phyloP scores from a whole-genome alignment of 2,797 vertebrate genomes.

The Sebastes iracundus region DNA sequence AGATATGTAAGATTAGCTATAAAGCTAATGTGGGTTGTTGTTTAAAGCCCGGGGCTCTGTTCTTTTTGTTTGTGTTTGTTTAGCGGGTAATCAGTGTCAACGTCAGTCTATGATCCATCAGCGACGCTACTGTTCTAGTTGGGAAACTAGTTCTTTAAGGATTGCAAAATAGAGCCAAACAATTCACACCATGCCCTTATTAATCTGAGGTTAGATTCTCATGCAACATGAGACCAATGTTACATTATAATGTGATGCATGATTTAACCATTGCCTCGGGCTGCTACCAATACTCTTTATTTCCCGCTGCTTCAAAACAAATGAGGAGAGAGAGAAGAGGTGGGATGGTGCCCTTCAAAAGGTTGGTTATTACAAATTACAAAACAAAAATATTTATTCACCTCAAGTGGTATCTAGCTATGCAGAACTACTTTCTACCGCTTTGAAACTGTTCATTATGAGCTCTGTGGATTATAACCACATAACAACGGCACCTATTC shows the following conservation, averaged over 20 bases:
- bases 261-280: slow-evolving; percentile 3
- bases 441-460: not conserved
- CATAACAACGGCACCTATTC: not conserved
- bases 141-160: not conserved
- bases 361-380: not conserved
- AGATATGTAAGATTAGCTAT: not conserved
- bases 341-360: not conserved
- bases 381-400: not conserved
- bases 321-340: not conserved
- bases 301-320: not conserved
- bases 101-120: not conserved
- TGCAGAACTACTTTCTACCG: not conserved
- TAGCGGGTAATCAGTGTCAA: not conserved
- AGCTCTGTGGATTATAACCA: not conserved
- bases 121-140: not conserved
- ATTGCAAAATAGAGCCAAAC: not conserved
- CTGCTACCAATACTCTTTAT: not conserved
- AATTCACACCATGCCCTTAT: not conserved
- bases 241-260: not conserved
- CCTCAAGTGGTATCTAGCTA: not conserved
- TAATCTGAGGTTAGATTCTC: not conserved
- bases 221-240: not conserved
- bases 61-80: not conserved
- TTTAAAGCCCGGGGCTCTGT: not conserved
- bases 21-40: not conserved